These are phyloP conservation scores for Galleria mellonella DNA, from an alignment of 1,140 invertebrate species.

Conservation along the genomic window DNA sequence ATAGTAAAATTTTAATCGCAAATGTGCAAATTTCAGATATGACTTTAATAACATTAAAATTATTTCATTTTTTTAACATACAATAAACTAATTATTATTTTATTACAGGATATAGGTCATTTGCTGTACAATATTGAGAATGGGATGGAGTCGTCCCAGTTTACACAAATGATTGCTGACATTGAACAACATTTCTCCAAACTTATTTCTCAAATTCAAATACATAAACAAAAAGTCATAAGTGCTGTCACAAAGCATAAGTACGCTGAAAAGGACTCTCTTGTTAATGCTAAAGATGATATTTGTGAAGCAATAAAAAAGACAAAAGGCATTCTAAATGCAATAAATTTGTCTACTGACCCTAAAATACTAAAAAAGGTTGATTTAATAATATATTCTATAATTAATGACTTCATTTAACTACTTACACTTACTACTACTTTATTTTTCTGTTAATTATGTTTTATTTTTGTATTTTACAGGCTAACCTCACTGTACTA, in stretches of 20 bases:
- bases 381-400: background rate
- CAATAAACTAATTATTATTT: background rate
- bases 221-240: constrained; percentile 36
- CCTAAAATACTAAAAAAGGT: constrained; percentile 38
- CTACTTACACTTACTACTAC: background rate
- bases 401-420: background rate
- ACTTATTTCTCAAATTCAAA: constrained; percentile 34
- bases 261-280: constrained; percentile 33
- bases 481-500: constrained; percentile 44
- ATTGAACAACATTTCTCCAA: constrained; percentile 55
- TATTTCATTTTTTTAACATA: no score
- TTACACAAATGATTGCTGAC: constrained; percentile 25
- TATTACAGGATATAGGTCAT: constrained; percentile 49
- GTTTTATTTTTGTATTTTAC: constrained; percentile 14
- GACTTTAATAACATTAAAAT: no score
- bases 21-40: no score
- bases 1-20: no score
- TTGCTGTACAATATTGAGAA: constrained; percentile 39
- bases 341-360: constrained; percentile 30
- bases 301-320: constrained; percentile 35
- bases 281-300: constrained; percentile 34
- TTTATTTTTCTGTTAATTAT: background rate
- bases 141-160: constrained; percentile 20
- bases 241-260: constrained; percentile 33
- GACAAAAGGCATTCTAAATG: constrained; percentile 26